These are phyloP conservation scores for Glaucopsyche alexis DNA, from an alignment of 2,888 invertebrate genomes.

Conservation along the genomic window DNA sequence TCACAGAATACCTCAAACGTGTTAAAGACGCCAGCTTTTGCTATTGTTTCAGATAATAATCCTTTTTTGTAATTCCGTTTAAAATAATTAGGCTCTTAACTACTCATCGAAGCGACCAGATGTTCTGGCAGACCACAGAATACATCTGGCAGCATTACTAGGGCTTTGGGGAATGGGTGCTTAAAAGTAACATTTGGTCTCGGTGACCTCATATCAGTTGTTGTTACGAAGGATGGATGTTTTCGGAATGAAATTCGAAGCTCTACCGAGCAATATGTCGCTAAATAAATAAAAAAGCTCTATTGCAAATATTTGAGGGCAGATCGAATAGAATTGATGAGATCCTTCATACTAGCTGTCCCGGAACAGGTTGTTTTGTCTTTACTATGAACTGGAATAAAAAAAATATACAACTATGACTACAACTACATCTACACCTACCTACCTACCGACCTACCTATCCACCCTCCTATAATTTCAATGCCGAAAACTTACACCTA, in stretches of 20 bases:
- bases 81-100: neutral
- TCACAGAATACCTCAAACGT: too few relatives aligned
- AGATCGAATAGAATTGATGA: neutral
- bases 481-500: too few relatives aligned
- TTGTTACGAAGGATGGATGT: neutral
- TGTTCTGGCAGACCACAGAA: neutral
- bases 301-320: neutral
- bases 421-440: too few relatives aligned
- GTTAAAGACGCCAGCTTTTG: too few relatives aligned
- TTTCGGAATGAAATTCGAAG: neutral
- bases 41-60: neutral
- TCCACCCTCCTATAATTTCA: too few relatives aligned
- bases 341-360: neutral
- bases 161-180: neutral
- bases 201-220: neutral
- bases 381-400: too few relatives aligned
- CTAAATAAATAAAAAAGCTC: neutral
- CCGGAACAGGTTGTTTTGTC: too few relatives aligned
- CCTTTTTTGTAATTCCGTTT: neutral
- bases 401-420: too few relatives aligned
- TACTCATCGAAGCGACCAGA: neutral
- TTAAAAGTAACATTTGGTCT: slow-evolving; percentile 1
- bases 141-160: neutral
- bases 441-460: too few relatives aligned
- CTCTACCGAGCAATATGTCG: neutral